These are phyloP conservation scores for Serrognathus titanus DNA, from an alignment of 2,888 invertebrate genomes.

Conservation along the genomic window DNA sequence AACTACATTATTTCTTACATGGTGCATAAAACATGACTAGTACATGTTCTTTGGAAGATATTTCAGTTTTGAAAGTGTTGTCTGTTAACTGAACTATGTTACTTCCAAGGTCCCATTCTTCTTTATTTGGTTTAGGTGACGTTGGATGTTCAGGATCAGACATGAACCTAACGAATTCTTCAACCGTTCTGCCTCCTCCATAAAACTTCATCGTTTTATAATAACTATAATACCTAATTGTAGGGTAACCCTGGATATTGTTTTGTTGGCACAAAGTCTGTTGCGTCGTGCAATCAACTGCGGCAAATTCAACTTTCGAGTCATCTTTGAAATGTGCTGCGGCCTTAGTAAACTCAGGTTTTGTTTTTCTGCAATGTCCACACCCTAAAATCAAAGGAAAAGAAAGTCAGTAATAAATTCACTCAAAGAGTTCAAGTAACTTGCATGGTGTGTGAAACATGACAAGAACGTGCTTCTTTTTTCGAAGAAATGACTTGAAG, in stretches of 20 bases:
- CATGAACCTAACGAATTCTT: slow-evolving; percentile 66
- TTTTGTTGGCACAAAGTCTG: slow-evolving; percentile 65
- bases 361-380: slow-evolving; percentile 84
- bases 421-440: slow-evolving; percentile 40
- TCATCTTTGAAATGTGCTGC: slow-evolving; percentile 74
- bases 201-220: slow-evolving; percentile 68
- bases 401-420: slow-evolving; percentile 1
- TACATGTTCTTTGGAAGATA: slow-evolving; percentile 58
- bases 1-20: slow-evolving; percentile 52
- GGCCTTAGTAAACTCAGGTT: slow-evolving; percentile 75
- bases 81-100: slow-evolving; percentile 56
- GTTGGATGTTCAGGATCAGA: slow-evolving; percentile 47
- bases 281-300: slow-evolving; percentile 73
- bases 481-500: slow-evolving; percentile 72
- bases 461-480: slow-evolving; percentile 81
- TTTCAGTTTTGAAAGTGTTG: slow-evolving; percentile 56
- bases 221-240: slow-evolving; percentile 81
- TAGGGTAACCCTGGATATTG: slow-evolving; percentile 80
- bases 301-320: slow-evolving; percentile 73
- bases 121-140: slow-evolving; percentile 34
- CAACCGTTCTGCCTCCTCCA: slow-evolving; percentile 70
- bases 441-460: slow-evolving; percentile 94
- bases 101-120: slow-evolving; percentile 47
- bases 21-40: slow-evolving; percentile 78
- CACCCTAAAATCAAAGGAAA: slow-evolving; percentile 63